Evolutionary conservation across 1,140 invertebrate species (phyloP).

Genomic region (Pogonomyrmex barbatus): DNA sequence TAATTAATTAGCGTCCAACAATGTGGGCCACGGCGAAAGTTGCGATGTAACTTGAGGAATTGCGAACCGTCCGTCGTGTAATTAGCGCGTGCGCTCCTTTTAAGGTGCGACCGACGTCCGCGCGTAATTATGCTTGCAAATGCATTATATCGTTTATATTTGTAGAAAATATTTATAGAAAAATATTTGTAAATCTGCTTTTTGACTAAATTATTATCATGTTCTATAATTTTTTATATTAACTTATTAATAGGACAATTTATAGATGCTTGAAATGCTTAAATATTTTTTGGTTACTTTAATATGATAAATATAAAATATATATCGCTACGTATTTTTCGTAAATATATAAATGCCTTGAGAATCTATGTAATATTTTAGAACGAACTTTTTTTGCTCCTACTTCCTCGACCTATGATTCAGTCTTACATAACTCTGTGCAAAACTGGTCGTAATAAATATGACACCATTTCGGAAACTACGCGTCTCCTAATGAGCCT

Average conservation of each 20-base stretch:
- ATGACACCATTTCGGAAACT: slow-evolving; percentile 80
- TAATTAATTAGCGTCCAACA: slow-evolving; percentile 73
- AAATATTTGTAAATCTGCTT: too few species aligned
- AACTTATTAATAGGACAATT: neutral
- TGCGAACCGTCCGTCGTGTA: neutral
- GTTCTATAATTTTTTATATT: neutral
- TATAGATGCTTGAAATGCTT: neutral
- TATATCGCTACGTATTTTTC: too few species aligned
- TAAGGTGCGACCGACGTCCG: slow-evolving; percentile 10
- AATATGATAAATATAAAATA: neutral
- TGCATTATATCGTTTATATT: neutral
- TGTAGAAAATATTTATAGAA: neutral
- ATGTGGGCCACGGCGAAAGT: slow-evolving; percentile 56
- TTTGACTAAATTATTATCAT: neutral
- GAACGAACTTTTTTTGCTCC: neutral
- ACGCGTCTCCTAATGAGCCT: slow-evolving; percentile 81
- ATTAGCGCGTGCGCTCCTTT: slow-evolving; percentile 25
- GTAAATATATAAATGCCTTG: neutral
- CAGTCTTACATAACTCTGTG: neutral
- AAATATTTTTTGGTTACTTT: neutral
- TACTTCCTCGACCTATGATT: neutral
- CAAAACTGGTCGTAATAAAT: slow-evolving; percentile 81
- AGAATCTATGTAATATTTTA: slow-evolving; percentile 16
- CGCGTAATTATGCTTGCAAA: neutral
- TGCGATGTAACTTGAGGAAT: slow-evolving; percentile 14